These are phyloP conservation scores for Trachelus iudaicus DNA, from an alignment of 2,888 invertebrate species.

Conservation along the genomic window DNA sequence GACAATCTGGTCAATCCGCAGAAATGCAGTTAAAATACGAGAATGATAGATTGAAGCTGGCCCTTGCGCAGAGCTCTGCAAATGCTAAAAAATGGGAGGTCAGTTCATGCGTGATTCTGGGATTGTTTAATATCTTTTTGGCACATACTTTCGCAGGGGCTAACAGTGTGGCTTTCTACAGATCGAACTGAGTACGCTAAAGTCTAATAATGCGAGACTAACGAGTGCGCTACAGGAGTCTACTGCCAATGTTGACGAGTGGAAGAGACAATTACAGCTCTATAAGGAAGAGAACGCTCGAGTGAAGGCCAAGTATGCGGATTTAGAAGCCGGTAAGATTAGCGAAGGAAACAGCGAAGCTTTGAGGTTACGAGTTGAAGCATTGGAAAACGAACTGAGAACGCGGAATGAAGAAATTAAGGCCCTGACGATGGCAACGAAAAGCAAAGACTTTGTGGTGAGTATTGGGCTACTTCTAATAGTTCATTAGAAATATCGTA, in stretches of 20 bases:
- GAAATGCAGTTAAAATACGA: slow-evolving; percentile 96
- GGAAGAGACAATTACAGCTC: slow-evolving; percentile 95
- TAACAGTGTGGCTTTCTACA: slow-evolving; percentile 25
- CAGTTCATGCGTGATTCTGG: slow-evolving; percentile 11
- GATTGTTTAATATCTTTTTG: not conserved
- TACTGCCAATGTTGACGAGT: slow-evolving; percentile 97
- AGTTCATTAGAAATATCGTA: no score
- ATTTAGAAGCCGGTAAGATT: slow-evolving; percentile 76
- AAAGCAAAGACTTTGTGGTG: slow-evolving; percentile 62
- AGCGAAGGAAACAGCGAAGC: slow-evolving; percentile 67
- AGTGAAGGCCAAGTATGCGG: slow-evolving; percentile 79
- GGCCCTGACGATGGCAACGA: slow-evolving; percentile 67
- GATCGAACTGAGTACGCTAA: slow-evolving; percentile 93
- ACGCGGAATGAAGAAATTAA: slow-evolving; percentile 87
- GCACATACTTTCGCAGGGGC: not conserved
- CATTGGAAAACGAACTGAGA: slow-evolving; percentile 83
- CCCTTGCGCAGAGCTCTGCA: slow-evolving; percentile 95
- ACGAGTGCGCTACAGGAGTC: slow-evolving; percentile 95
- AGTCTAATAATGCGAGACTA: slow-evolving; percentile 94
- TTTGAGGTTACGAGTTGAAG: slow-evolving; percentile 83
- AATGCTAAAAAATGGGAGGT: slow-evolving; percentile 98
- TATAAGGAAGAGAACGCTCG: slow-evolving; percentile 91
- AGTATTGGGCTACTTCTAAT: slow-evolving; percentile 18
- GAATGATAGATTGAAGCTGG: slow-evolving; percentile 95
- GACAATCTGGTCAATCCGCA: slow-evolving; percentile 64